Conservation (phyloP, 92 coral and sea anemone genomes). For the Bergia sp. region DNA sequence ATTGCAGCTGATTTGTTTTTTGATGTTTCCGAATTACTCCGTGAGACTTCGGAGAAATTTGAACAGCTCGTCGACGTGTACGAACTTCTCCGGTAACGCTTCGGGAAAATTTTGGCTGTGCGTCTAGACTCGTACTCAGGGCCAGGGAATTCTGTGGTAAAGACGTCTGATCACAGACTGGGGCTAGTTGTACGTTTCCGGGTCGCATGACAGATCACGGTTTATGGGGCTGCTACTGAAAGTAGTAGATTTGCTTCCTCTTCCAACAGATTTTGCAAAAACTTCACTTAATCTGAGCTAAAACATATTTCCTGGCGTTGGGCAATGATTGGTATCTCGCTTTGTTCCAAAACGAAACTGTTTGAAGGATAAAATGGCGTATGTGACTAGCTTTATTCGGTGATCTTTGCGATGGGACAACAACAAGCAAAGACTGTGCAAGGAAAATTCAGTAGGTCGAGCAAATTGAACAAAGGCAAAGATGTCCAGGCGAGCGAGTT, state of each 20-base stretch:
- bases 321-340: not conserved
- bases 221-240: constrained; percentile 38
- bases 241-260: not conserved
- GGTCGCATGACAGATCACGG: constrained; percentile 72
- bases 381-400: not conserved
- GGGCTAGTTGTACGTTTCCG: constrained; percentile 66
- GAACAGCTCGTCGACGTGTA: not conserved
- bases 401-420: constrained; percentile 50
- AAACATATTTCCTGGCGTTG: not conserved
- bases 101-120: no score
- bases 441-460: constrained; percentile 39
- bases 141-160: not conserved
- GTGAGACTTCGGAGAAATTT: not conserved
- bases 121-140: not conserved
- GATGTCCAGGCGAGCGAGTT: constrained; percentile 43
- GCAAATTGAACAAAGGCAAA: constrained; percentile 30
- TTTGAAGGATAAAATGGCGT: constrained; percentile 30
- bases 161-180: not conserved
- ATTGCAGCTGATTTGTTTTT: not conserved
- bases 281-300: not conserved
- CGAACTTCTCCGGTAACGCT: not conserved
- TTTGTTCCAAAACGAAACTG: not conserved
- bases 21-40: not conserved
- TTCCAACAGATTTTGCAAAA: constrained; percentile 13
- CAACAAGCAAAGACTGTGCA: constrained; percentile 46